A percentile compares a stretch with the other conserved stretches of the same genome.
These are phyloP conservation scores for Nasonia vitripennis DNA, from an alignment of 1,140 invertebrate genomes.

Conservation along the genomic window DNA sequence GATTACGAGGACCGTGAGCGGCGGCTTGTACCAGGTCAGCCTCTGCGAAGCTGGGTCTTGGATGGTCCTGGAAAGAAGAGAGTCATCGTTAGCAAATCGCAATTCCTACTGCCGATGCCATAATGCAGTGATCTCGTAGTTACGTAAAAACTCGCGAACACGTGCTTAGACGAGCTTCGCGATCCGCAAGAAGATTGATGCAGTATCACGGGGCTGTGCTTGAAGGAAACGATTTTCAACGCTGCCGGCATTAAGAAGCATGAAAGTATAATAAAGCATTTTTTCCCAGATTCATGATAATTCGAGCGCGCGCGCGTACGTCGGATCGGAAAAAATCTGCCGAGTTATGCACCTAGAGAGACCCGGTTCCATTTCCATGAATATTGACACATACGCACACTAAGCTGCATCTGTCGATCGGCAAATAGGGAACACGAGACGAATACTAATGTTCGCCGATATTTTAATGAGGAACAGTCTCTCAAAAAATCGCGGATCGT, in stretches of 20 bases:
- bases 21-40: constrained; percentile 97
- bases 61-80: constrained; percentile 86
- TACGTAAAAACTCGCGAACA: no score
- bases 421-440: neutral
- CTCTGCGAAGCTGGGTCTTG: constrained; percentile 97
- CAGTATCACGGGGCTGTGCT: no score
- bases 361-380: no score
- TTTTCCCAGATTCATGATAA: neutral
- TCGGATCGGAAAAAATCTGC: neutral
- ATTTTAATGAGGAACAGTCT: neutral
- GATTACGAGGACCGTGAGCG: constrained; percentile 94
- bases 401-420: no score
- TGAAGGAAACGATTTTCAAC: no score
- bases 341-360: no score
- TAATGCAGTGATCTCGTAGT: no score
- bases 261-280: constrained; percentile 22
- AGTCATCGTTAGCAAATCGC: neutral
- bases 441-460: neutral
- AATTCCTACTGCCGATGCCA: no score
- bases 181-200: no score
- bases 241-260: constrained; percentile 3
- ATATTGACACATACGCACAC: no score
- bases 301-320: neutral
- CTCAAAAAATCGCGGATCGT: neutral
- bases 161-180: no score